phyloP scores from a whole-genome alignment of 1,140 invertebrate species.

The Psilanteris sp. region DNA sequence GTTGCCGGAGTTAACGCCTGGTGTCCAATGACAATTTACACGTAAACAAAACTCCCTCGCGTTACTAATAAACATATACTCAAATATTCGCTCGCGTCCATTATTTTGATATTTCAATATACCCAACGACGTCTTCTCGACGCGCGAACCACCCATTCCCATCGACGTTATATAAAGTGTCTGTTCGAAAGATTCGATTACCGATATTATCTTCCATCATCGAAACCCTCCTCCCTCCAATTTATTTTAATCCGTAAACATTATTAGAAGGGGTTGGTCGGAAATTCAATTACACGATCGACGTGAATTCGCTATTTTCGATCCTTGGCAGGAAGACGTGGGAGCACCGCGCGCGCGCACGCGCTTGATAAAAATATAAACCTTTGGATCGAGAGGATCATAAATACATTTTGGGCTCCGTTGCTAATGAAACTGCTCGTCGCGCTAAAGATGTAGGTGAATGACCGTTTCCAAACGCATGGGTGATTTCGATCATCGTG shows the following conservation, averaged over 20 bases:
- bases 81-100: conserved; percentile 2
- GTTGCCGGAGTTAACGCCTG: background rate
- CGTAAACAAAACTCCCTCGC: conserved; percentile 40
- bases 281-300: conserved; percentile 12
- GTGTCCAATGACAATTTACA: conserved; percentile 44
- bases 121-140: background rate
- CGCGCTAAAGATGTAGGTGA: conserved; percentile 37
- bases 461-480: conserved; percentile 54
- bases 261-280: conserved; percentile 4
- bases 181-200: too few species aligned
- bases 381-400: conserved; percentile 6
- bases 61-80: conserved; percentile 27
- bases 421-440: conserved; percentile 22
- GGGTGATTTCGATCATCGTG: conserved; percentile 38
- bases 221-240: too few species aligned
- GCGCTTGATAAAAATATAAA: background rate
- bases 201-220: too few species aligned
- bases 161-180: too few species aligned
- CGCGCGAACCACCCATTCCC: too few species aligned
- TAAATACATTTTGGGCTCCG: conserved; percentile 10
- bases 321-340: background rate
- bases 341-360: background rate
- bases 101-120: background rate
- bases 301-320: conserved; percentile 28
- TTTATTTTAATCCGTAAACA: conserved; percentile 12